phyloP scores from a whole-genome alignment of 2,888 invertebrate species.

The Proisotoma minuta region DNA sequence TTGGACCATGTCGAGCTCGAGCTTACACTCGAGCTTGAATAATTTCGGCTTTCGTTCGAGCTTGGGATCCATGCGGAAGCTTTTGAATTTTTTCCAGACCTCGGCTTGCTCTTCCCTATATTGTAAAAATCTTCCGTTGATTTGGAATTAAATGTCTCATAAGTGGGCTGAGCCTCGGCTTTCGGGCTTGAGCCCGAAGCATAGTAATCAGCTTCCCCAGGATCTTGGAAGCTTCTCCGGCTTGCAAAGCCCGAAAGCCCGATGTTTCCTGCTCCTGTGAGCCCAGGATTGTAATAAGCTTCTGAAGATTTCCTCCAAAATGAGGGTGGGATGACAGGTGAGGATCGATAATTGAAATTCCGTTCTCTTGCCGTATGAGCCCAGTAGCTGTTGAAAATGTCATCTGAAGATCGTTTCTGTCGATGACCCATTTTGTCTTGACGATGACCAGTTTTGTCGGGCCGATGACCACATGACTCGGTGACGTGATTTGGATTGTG shows the following conservation, averaged over 20 bases:
- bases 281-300: not conserved
- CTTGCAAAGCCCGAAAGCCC: not conserved
- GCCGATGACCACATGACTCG: slow-evolving; percentile 3
- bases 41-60: not conserved
- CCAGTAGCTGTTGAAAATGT: slow-evolving; percentile 41
- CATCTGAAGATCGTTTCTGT: not conserved
- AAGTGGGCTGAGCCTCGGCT: slow-evolving; percentile 16
- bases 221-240: not conserved
- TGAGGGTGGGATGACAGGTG: slow-evolving; percentile 8
- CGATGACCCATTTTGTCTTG: not conserved
- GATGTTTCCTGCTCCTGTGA: not conserved
- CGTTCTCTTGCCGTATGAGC: slow-evolving; percentile 17
- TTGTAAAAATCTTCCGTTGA: slow-evolving; percentile 13
- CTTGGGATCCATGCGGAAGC: not conserved
- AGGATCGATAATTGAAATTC: slow-evolving; percentile 1
- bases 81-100: not conserved
- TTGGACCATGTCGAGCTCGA: not conserved
- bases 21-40: not conserved
- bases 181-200: slow-evolving; percentile 19
- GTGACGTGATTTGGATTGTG: not conserved
- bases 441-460: not conserved
- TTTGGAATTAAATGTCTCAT: no score
- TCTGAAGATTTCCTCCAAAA: slow-evolving; percentile 2
- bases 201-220: slow-evolving; percentile 26
- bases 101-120: not conserved